Percentiles rank a stretch among this genome's conserved stretches.
Evolutionary conservation across 2,888 invertebrate species (phyloP).

Genomic region (Apoda limacodes): DNA sequence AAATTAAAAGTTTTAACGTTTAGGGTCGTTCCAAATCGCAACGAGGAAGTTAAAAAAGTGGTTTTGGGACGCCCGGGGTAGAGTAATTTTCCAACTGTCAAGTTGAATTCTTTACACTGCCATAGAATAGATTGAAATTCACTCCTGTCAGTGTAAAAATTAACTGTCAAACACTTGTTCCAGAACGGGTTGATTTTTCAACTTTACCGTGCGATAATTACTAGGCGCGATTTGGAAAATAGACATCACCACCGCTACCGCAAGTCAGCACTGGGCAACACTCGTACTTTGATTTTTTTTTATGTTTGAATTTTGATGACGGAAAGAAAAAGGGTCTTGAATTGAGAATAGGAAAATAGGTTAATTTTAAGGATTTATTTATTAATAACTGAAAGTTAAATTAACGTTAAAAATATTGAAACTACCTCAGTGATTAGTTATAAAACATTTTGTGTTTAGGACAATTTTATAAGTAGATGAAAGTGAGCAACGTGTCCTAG

Average conservation of each 20-base stretch:
- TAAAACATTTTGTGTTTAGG: slow-evolving; percentile 32
- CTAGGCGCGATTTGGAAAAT: not conserved
- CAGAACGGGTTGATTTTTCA: too few relatives aligned
- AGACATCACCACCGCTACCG: slow-evolving; percentile 14
- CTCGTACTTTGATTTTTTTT: too few relatives aligned
- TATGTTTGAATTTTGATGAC: slow-evolving; percentile 68
- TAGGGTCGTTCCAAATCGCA: too few relatives aligned
- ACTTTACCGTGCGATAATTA: not conserved
- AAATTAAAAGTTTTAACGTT: not conserved
- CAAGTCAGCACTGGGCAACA: slow-evolving; percentile 63
- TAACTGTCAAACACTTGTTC: too few relatives aligned
- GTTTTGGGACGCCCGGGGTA: too few relatives aligned
- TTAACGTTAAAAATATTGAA: too few relatives aligned
- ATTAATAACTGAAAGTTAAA: slow-evolving; percentile 32
- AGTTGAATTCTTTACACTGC: too few relatives aligned
- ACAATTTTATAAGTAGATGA: slow-evolving; percentile 31
- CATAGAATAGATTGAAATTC: too few relatives aligned
- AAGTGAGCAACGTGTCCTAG: slow-evolving; percentile 63
- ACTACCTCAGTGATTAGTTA: slow-evolving; percentile 29
- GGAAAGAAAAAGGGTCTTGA: slow-evolving; percentile 68
- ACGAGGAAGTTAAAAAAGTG: too few relatives aligned
- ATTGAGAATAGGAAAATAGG: slow-evolving; percentile 63
- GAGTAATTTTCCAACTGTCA: too few relatives aligned
- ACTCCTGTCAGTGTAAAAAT: too few relatives aligned
- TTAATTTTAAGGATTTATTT: slow-evolving; percentile 43